Conservation (phyloP, 2,888 invertebrate species). For the Lordiphosa fenestrarum region DNA sequence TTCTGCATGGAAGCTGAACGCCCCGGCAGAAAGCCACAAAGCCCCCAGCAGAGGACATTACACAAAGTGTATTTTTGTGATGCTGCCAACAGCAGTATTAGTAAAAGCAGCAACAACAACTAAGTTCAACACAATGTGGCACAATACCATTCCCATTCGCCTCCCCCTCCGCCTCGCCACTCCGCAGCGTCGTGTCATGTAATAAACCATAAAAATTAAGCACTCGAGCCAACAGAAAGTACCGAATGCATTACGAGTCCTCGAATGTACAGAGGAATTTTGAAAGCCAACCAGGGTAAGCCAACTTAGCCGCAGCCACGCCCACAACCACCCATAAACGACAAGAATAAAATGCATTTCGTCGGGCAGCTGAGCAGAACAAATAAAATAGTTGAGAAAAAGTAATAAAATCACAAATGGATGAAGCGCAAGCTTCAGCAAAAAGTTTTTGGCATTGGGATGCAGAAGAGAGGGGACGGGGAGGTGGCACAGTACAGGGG, state of each 20-base stretch:
- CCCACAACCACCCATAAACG: constrained; percentile 39
- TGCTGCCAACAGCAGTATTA: constrained; percentile 12
- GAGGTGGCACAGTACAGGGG: neutral
- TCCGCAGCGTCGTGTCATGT: constrained; percentile 34
- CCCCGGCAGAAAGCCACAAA: constrained; percentile 14
- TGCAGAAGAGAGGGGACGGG: neutral
- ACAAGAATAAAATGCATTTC: constrained; percentile 55
- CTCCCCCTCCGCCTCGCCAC: constrained; percentile 7
- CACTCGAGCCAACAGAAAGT: constrained; percentile 36
- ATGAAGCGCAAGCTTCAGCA: constrained; percentile 57
- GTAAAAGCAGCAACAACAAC: constrained; percentile 4
- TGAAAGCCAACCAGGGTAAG: constrained; percentile 38
- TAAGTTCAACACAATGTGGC: constrained; percentile 29
- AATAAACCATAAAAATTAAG: constrained; percentile 62
- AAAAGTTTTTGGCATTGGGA: constrained; percentile 34
- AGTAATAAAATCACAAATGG: constrained; percentile 70
- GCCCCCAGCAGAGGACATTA: constrained; percentile 40
- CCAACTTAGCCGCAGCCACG: constrained; percentile 34
- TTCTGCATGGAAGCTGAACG: constrained; percentile 10
- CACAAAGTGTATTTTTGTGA: constrained; percentile 53
- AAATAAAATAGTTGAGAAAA: constrained; percentile 33
- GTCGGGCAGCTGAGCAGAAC: constrained; percentile 34
- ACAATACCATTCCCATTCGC: constrained; percentile 9
- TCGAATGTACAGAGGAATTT: constrained; percentile 30
- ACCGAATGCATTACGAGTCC: constrained; percentile 43